Base-by-base conservation (phyloP, 2,888 invertebrate species). In the Oscheius sp. region DNA sequence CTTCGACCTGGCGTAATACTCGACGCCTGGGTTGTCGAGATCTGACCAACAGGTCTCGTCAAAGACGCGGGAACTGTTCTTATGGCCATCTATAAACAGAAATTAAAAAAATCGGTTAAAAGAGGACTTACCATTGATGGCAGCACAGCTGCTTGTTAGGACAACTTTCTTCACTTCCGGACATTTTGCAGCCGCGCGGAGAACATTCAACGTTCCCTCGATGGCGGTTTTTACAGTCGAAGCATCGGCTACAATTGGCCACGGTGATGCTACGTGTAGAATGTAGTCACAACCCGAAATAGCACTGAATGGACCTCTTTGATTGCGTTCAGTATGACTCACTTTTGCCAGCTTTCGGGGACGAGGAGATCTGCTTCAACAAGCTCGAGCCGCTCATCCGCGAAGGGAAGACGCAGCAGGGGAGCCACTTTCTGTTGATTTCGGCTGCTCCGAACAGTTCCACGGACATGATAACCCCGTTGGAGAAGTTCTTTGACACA, bases 301-400 rank as follows among this genome's bases (percentile, higher is more conserved):
- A n/a, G 69, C 78, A 9, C 83, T 83, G 63, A 71, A 81, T 49
- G 21, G 16, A 21, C 21, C 5, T 25, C 13, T 18, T 18, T 61
- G 35, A 29, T 12, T 25, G 1, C 35, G 13, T 41, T 25, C 13
- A 23, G 56, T 25, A 3, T 41, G 41, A 45, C 82, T 76, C 55
- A 88, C 89, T 78, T 79, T 56, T 81, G 76, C 89, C 89, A 89
- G 7, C 88, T 85, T 25, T 90, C 90, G 43, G 89, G 87, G n/a
- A 72, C 46, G 41, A 87, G 85, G 41, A 90, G 87, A 80, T 91
- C 91, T n/a, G 90, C 90, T 84, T 91, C 90, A 3, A 90, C 89
- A 23, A 91, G 80, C 75, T 91, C 90, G 2, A 91, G 82, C 66
- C 89, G 88, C 77, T 89, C 84, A 52, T 87, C 85, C 18, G 90